Evolutionary conservation across 2,113 vertebrate genomes (phyloP).

Genomic region (Aviceda subcristata): DNA sequence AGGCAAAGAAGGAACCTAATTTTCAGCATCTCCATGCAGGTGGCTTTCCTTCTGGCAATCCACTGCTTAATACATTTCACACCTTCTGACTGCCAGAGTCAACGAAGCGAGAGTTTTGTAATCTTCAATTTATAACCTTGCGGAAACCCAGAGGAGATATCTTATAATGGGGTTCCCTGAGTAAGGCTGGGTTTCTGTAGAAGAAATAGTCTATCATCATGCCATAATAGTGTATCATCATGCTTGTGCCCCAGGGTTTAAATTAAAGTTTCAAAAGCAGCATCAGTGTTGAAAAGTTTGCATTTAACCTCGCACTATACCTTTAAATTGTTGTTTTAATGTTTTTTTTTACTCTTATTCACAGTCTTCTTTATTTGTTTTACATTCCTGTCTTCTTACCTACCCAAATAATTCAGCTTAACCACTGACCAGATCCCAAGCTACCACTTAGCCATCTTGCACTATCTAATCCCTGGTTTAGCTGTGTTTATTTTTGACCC

Average conservation of each 20-base stretch:
- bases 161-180: neutral
- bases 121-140: neutral
- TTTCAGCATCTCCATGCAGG: neutral
- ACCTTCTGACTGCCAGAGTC: neutral
- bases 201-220: neutral
- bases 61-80: neutral
- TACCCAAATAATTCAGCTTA: neutral
- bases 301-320: neutral
- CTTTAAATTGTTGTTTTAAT: neutral
- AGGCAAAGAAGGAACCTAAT: neutral
- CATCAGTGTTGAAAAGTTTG: neutral
- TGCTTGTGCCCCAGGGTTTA: neutral
- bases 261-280: neutral
- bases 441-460: neutral
- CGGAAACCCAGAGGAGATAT: conserved; percentile 32
- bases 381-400: neutral
- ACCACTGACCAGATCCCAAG: neutral
- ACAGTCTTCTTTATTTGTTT: neutral
- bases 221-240: neutral
- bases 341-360: neutral
- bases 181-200: neutral
- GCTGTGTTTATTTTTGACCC: neutral
- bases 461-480: neutral
- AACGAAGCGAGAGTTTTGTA: conserved; percentile 17
- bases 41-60: conserved; percentile 15